Conservation (phyloP, 2,888 invertebrate species). For the Drosophila picticornis region DNA sequence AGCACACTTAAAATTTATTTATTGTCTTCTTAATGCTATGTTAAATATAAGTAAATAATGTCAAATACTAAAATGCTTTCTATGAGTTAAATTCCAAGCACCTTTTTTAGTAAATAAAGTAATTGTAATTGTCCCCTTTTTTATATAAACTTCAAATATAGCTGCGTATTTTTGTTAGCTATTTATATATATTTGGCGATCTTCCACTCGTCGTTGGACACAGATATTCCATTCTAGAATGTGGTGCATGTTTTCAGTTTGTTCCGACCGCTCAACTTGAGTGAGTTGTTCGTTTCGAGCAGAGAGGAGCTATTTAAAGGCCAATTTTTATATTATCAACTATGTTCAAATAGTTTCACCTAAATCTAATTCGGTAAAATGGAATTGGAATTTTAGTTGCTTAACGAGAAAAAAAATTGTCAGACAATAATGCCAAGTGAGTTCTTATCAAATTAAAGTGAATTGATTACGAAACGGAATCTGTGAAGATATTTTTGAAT, state of each 20-base stretch:
- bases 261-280: constrained; percentile 77
- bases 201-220: constrained; percentile 51
- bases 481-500: constrained; percentile 24
- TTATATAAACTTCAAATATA: constrained; percentile 68
- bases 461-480: constrained; percentile 67
- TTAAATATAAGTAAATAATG: not conserved
- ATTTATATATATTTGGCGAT: constrained; percentile 76
- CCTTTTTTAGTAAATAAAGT: constrained; percentile 12
- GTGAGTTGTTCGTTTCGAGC: constrained; percentile 72
- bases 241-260: constrained; percentile 64
- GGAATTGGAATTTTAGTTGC: constrained; percentile 78
- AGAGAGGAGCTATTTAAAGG: constrained; percentile 47
- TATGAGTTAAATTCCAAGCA: not conserved
- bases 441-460: constrained; percentile 4
- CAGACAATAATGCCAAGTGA: constrained; percentile 36
- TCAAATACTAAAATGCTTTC: not conserved
- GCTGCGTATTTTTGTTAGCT: constrained; percentile 60
- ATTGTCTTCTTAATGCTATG: not conserved
- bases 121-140: constrained; percentile 33
- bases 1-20: not conserved
- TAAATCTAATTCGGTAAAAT: constrained; percentile 79
- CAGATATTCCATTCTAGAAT: constrained; percentile 73
- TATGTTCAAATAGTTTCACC: constrained; percentile 59
- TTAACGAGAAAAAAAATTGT: constrained; percentile 31
- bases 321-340: constrained; percentile 35